Evolutionary conservation across 2,113 vertebrate species (phyloP).

Genomic region (Myiopsitta monachus): DNA sequence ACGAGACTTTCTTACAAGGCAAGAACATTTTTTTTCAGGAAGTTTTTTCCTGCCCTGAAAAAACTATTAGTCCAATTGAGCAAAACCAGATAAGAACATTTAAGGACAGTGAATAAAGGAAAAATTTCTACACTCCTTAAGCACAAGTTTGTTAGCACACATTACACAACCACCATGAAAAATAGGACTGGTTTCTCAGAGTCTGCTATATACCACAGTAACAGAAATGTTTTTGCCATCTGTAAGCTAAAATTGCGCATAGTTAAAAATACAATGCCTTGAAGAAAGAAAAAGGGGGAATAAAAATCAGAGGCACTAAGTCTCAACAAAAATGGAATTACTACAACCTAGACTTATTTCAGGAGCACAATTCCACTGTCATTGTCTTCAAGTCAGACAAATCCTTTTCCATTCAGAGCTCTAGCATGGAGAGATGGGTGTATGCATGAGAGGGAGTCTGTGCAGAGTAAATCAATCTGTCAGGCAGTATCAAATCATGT

Average conservation of each 20-base stretch:
- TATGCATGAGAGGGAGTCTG: fast-evolving
- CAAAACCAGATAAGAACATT: neutral
- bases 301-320: neutral
- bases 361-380: neutral
- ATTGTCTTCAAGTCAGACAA: neutral
- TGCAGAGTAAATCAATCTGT: slow-evolving; percentile 28
- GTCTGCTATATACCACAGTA: neutral
- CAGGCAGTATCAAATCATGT: slow-evolving; percentile 12
- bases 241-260: neutral
- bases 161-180: fast-evolving
- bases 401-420: neutral
- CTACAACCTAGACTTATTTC: neutral
- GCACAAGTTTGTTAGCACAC: neutral
- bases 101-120: neutral
- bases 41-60: neutral
- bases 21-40: neutral
- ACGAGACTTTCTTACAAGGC: neutral
- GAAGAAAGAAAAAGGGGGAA: neutral
- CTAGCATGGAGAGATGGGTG: neutral
- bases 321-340: neutral
- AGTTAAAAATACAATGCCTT: neutral
- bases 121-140: neutral
- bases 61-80: neutral
- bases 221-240: neutral
- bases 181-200: neutral